Conservation (phyloP, 2,113 vertebrate species). For the Nasalis larvatus region DNA sequence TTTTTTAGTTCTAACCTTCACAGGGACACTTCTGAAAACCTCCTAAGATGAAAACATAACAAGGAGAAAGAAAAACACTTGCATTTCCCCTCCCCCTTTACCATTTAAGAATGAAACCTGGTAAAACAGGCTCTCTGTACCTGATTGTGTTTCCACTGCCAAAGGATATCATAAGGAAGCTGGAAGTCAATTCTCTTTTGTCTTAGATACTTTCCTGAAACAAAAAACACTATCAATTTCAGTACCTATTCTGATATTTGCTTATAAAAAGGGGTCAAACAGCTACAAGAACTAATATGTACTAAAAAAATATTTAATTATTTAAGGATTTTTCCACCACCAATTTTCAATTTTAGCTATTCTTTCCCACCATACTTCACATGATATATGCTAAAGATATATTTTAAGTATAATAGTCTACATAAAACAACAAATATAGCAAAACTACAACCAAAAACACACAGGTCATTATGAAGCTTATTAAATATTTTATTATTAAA, state of each 20-base stretch:
- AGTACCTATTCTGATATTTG: neutral
- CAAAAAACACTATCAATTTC: slow-evolving; percentile 52
- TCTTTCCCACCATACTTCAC: neutral
- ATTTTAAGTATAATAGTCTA: slow-evolving; percentile 22
- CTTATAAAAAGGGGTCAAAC: neutral
- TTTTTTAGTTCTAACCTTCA: slow-evolving; percentile 39
- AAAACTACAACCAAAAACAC: slow-evolving; percentile 7
- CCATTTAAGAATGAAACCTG: neutral
- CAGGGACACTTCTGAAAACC: slow-evolving; percentile 3
- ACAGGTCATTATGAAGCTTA: neutral
- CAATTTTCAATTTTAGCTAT: neutral
- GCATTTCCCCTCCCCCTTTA: neutral
- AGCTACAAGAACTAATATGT: neutral
- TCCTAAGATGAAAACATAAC: slow-evolving; percentile 4
- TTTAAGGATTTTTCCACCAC: neutral
- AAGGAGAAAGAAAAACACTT: neutral
- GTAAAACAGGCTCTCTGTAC: slow-evolving; percentile 80
- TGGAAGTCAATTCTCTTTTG: slow-evolving; percentile 97
- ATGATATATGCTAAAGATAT: neutral
- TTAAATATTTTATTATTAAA: neutral
- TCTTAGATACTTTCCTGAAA: slow-evolving; percentile 97
- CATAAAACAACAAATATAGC: neutral
- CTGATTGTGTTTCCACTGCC: slow-evolving; percentile 98
- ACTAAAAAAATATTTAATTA: slow-evolving; percentile 15
- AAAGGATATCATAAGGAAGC: slow-evolving; percentile 97